A percentile compares a stretch with the other conserved stretches of the same genome.
Evolutionary conservation across 2,113 vertebrate species (phyloP).

Genomic region (Datnioides undecimradiatus): DNA sequence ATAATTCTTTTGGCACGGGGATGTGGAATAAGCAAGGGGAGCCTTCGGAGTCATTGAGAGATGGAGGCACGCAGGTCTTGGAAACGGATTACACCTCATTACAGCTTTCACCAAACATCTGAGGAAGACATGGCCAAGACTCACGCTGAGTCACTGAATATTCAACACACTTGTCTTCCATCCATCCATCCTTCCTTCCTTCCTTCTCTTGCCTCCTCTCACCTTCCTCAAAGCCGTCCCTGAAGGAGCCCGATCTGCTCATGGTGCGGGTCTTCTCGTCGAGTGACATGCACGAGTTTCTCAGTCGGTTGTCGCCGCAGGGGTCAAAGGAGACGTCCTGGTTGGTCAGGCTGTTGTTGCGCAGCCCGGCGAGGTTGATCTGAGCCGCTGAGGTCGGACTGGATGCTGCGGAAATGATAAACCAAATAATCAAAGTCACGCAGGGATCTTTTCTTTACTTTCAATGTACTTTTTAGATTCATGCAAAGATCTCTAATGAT

Average conservation of each 20-base stretch:
- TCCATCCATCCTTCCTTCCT: too few species aligned
- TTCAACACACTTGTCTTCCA: background rate
- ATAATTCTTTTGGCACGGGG: slow-evolving; percentile 44
- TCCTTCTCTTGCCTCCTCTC: slow-evolving; percentile 52
- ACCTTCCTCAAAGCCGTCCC: slow-evolving; percentile 99
- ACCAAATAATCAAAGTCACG: background rate
- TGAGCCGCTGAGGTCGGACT: slow-evolving; percentile 93
- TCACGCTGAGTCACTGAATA: background rate
- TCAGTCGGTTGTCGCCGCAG: slow-evolving; percentile 89
- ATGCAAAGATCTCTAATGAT: too few species aligned
- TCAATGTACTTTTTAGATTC: too few species aligned
- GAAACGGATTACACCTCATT: slow-evolving; percentile 47
- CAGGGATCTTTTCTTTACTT: background rate
- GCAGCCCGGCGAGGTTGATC: slow-evolving; percentile 90
- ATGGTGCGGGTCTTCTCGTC: slow-evolving; percentile 96
- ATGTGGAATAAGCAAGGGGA: slow-evolving; percentile 29
- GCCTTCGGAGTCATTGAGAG: background rate
- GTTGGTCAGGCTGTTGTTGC: slow-evolving; percentile 95
- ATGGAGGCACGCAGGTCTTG: background rate
- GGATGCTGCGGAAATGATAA: slow-evolving; percentile 73
- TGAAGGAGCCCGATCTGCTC: slow-evolving; percentile 97
- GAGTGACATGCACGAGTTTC: slow-evolving; percentile 97
- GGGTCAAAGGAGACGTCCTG: slow-evolving; percentile 90
- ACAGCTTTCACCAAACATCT: slow-evolving; percentile 12
- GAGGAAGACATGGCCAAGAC: slow-evolving; percentile 1